A percentile compares a stretch with the other conserved stretches of the same genome.
These are phyloP conservation scores for Drosophila pseudotalamancana DNA, from an alignment of 2,888 invertebrate species.

Conservation along the genomic window DNA sequence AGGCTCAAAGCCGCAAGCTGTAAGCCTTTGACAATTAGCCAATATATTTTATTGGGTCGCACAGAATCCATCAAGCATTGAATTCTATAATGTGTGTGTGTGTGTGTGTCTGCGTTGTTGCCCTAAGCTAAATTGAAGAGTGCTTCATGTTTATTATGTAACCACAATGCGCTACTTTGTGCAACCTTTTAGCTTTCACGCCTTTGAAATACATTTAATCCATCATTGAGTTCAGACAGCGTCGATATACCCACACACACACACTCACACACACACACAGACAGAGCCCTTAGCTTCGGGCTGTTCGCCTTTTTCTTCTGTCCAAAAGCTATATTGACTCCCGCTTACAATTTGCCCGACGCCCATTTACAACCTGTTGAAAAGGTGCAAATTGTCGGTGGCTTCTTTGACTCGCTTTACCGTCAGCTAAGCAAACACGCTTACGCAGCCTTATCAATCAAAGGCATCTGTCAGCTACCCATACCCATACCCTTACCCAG, in stretches of 20 bases:
- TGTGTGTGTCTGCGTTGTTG: conserved; percentile 15
- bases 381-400: conserved; percentile 71
- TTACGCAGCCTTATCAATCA: conserved; percentile 78
- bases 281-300: conserved; percentile 31
- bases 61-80: conserved; percentile 22
- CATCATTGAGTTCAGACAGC: conserved; percentile 63
- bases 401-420: conserved; percentile 36
- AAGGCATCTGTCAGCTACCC: conserved; percentile 58
- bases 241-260: conserved; percentile 18
- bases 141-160: conserved; percentile 70
- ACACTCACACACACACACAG: conserved; percentile 17
- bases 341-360: conserved; percentile 71
- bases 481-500: conserved; percentile 16
- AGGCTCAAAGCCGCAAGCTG: conserved; percentile 19
- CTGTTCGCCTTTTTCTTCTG: conserved; percentile 36
- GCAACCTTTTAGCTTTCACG: conserved; percentile 77
- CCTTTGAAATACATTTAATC: conserved; percentile 79
- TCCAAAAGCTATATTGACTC: conserved; percentile 71
- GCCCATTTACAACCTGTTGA: conserved; percentile 68
- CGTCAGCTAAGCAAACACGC: conserved; percentile 66
- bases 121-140: conserved; percentile 71
- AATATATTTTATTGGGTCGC: conserved; percentile 46
- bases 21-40: conserved; percentile 72
- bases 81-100: conserved; percentile 14
- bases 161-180: conserved; percentile 74